phyloP scores from a whole-genome alignment of 1,140 invertebrate genomes.

The Ridgeia piscesae region DNA sequence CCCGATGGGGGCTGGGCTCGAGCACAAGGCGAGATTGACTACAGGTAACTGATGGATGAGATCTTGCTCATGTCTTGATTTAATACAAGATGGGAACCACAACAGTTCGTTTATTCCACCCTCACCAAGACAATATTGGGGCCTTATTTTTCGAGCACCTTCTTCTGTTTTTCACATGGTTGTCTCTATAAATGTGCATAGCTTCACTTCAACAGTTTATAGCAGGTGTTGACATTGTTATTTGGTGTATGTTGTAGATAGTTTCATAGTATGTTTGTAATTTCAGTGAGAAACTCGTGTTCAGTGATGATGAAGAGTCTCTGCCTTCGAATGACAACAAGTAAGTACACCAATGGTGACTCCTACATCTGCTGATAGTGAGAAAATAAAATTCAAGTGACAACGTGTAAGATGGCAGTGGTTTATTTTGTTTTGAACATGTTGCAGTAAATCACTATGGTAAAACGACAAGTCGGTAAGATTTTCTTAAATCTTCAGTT shows the following conservation, averaged over 20 bases:
- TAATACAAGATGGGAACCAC: not conserved
- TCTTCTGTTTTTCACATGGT: too few relatives aligned
- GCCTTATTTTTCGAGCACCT: too few relatives aligned
- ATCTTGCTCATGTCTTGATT: not conserved
- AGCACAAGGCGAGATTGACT: conserved; percentile 88
- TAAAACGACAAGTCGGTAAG: not conserved
- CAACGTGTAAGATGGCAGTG: too few relatives aligned
- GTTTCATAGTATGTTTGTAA: conserved; percentile 24
- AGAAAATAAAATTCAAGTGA: too few relatives aligned
- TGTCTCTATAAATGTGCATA: not conserved
- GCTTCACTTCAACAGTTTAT: not conserved
- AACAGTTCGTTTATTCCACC: too few relatives aligned
- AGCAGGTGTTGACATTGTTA: not conserved
- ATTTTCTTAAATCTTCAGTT: not conserved
- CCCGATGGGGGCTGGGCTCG: conserved; percentile 80
- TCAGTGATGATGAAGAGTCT: conserved; percentile 81
- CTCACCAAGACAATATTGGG: too few relatives aligned
- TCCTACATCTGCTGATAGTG: not conserved
- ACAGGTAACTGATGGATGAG: conserved; percentile 67
- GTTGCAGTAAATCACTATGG: not conserved
- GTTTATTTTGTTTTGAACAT: too few relatives aligned
- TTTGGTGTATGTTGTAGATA: not conserved
- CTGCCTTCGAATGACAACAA: not conserved
- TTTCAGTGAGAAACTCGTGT: conserved; percentile 82
- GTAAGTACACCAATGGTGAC: not conserved